phyloP scores from a whole-genome alignment of 2,888 invertebrate genomes.

The Heliconius hortense region DNA sequence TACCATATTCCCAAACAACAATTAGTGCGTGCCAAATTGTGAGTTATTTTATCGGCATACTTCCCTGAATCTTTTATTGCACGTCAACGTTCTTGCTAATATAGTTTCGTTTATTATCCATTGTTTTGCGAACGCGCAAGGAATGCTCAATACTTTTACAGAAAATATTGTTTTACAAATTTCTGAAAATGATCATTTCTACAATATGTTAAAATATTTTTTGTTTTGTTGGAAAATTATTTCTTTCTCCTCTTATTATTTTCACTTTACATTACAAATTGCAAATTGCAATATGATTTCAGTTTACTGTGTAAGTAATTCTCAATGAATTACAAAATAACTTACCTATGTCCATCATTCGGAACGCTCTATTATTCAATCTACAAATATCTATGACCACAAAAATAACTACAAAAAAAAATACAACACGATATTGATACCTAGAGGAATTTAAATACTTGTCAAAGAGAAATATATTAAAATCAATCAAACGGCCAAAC shows the following conservation, averaged over 20 bases:
- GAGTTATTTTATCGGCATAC: constrained; percentile 49
- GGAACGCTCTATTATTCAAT: constrained; percentile 23
- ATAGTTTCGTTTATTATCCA: constrained; percentile 58
- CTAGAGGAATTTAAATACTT: constrained; percentile 23
- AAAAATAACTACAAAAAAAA: constrained; percentile 1
- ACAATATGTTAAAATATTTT: neutral
- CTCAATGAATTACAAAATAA: neutral
- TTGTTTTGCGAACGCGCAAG: constrained; percentile 51
- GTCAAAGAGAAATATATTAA: constrained; percentile 36
- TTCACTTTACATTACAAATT: neutral
- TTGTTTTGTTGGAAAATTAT: neutral
- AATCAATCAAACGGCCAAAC: constrained; percentile 48
- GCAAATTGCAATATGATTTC: neutral
- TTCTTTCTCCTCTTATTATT: neutral
- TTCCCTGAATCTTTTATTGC: constrained; percentile 55
- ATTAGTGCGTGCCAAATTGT: constrained; percentile 30
- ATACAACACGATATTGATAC: constrained; percentile 11
- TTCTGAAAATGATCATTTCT: constrained; percentile 27
- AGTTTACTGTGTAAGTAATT: neutral
- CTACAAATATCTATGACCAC: constrained; percentile 14
- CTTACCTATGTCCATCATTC: neutral
- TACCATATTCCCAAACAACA: neutral
- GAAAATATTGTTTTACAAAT: constrained; percentile 45
- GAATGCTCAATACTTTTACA: constrained; percentile 50
- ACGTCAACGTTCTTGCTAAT: constrained; percentile 54